Base-by-base conservation (phyloP, 2,113 vertebrate species). In the Saccopteryx bilineata region DNA sequence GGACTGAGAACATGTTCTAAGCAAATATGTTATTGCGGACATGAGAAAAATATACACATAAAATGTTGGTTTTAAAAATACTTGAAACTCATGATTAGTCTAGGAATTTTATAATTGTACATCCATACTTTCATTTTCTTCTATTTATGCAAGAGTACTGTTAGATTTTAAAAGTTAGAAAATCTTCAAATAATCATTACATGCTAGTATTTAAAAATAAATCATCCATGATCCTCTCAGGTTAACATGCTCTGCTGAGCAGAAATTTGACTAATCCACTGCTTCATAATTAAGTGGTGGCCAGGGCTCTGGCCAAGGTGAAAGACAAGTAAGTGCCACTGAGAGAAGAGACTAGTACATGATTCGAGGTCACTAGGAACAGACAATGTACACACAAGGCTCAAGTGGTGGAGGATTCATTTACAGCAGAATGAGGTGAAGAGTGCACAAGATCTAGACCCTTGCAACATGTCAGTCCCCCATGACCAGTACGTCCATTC, bases 101-200 rank as follows among this genome's bases (percentile, higher is more conserved):
- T 15, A 72, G 9, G 19, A 82, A 50, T 9, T 85, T 88, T 80
- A 33, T 0, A 69, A 65, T 66, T 58, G 52, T 84, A 72, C 65
- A 81, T 68, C 18, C 5, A 19, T 21, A 48, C 2, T 1, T 28
- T 76, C 28, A 71, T 21, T 78, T 85, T 82, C 52, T 66, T 84
- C 21, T 87, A 14, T 39, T 74, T 81, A 60, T 79, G 4, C 31
- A 72, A 54, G 81, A 85, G 17, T 9, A 18, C 5, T 79, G 13
- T 91, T 74, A 61, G 7, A 71, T 7, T 60, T 90, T 6, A 83
- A 66, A 96, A 66, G 14, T 87, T 65, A 66, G 21, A 91, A 92
- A 93, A 28, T 78, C 31, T 93, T 60, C 83, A 72, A 80, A 26
- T 79, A 61, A 33, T 39, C 26, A 66, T 52, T 65, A 72, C 81